These are phyloP conservation scores for Leucophenga varia DNA, from an alignment of 1,140 invertebrate species.

Conservation along the genomic window DNA sequence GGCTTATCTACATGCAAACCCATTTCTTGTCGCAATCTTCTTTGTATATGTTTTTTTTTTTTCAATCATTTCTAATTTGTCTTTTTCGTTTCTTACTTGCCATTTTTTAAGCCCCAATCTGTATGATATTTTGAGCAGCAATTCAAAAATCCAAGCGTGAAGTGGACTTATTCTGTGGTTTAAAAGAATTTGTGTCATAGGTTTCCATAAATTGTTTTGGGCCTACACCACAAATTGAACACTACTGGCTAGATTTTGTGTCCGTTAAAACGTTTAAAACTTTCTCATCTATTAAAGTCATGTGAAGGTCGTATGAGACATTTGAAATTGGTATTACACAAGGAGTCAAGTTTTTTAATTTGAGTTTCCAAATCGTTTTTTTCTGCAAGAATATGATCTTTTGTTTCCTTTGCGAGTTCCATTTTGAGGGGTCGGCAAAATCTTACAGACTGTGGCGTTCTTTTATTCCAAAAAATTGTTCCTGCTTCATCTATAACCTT, in stretches of 20 bases:
- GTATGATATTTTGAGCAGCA: neutral
- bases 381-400: constrained; percentile 4
- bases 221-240: neutral
- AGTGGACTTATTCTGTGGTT: constrained; percentile 7
- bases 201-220: constrained; percentile 1
- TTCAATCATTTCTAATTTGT: constrained; percentile 7
- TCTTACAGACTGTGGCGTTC: constrained; percentile 1
- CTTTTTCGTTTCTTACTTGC: constrained; percentile 8
- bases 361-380: constrained; percentile 4
- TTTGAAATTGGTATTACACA: constrained; percentile 3
- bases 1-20: no score
- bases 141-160: constrained; percentile 9
- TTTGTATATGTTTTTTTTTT: constrained; percentile 2
- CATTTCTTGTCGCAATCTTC: constrained; percentile 4
- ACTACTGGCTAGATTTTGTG: constrained; percentile 1
- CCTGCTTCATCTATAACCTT: neutral
- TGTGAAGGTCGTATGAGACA: constrained; percentile 6
- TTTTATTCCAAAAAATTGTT: constrained; percentile 1
- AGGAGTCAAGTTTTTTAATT: constrained; percentile 1
- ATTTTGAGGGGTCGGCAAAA: constrained; percentile 6
- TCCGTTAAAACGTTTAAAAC: constrained; percentile 14
- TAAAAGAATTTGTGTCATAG: neutral
- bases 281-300: constrained; percentile 10
- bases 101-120: neutral
- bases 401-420: constrained; percentile 10